Conservation (phyloP, 30 jellyfish, hydroid and myxozoan genomes). For the Cassiopea xamachana region DNA sequence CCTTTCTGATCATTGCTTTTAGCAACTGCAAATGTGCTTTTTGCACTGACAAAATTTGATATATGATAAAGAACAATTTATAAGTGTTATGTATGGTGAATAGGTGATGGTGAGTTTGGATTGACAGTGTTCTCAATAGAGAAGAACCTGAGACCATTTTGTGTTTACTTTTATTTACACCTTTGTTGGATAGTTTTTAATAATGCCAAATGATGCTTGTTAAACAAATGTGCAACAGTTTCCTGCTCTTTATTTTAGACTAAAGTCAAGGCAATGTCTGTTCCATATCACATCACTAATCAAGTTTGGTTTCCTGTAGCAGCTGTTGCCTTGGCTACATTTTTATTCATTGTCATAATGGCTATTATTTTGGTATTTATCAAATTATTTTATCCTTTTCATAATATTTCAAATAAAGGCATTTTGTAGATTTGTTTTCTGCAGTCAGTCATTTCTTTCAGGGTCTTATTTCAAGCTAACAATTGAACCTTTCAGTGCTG, state of each 20-base stretch:
- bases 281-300: constrained; percentile 37
- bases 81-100: too few relatives aligned
- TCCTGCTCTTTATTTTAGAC: constrained; percentile 15
- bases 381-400: background rate
- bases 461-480: too few relatives aligned
- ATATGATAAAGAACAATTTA: too few relatives aligned
- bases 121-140: too few relatives aligned
- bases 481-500: too few relatives aligned
- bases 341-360: constrained; percentile 51
- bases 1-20: too few relatives aligned
- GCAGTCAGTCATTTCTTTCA: too few relatives aligned
- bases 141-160: too few relatives aligned
- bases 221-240: background rate
- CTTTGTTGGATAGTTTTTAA: background rate
- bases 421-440: too few relatives aligned
- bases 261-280: constrained; percentile 25
- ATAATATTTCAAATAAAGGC: background rate
- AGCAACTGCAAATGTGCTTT: too few relatives aligned
- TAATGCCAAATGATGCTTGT: background rate
- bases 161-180: background rate
- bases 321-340: constrained; percentile 73
- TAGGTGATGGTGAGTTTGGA: too few relatives aligned
- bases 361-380: constrained; percentile 59
- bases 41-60: too few relatives aligned
- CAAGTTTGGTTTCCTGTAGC: constrained; percentile 90